Evolutionary conservation across 2,797 vertebrate genomes (phyloP).

Genomic region (Hydrolagus colliei): DNA sequence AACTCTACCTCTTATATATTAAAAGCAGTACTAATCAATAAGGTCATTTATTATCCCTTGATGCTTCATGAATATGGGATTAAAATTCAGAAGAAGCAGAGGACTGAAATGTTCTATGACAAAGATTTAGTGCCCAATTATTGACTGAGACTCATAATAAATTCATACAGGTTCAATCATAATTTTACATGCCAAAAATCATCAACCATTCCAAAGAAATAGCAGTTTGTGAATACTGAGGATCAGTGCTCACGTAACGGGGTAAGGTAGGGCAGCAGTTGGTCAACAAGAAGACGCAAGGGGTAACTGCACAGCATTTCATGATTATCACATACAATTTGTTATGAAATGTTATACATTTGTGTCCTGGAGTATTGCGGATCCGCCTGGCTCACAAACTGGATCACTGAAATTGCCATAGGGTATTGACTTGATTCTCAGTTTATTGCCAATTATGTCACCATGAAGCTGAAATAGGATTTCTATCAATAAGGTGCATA

Average conservation of each 20-base stretch:
- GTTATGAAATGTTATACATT: no score
- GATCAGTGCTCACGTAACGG: not conserved
- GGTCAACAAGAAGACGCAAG: not conserved
- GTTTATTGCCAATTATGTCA: no score
- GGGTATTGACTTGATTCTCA: no score
- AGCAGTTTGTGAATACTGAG: not conserved
- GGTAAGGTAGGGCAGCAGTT: not conserved
- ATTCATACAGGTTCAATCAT: not conserved
- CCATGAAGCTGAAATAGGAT: not conserved
- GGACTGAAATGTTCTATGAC: not conserved
- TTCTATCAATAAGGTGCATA: not conserved
- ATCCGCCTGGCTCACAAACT: no score
- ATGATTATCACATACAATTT: no score
- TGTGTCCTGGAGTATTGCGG: no score
- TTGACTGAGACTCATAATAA: not conserved
- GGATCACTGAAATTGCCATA: no score
- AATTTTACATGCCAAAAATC: not conserved
- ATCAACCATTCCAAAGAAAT: not conserved
- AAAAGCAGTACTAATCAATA: constrained; percentile 1
- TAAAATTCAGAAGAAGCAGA: not conserved
- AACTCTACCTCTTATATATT: constrained; percentile 6
- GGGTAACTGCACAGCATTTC: no score
- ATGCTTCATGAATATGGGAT: not conserved
- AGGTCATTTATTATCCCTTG: not conserved
- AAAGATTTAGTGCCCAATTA: not conserved